Percentiles rank a stretch among this genome's conserved stretches.
Conservation (phyloP, 2,113 vertebrate species). For the Megaleporinus macrocephalus region DNA sequence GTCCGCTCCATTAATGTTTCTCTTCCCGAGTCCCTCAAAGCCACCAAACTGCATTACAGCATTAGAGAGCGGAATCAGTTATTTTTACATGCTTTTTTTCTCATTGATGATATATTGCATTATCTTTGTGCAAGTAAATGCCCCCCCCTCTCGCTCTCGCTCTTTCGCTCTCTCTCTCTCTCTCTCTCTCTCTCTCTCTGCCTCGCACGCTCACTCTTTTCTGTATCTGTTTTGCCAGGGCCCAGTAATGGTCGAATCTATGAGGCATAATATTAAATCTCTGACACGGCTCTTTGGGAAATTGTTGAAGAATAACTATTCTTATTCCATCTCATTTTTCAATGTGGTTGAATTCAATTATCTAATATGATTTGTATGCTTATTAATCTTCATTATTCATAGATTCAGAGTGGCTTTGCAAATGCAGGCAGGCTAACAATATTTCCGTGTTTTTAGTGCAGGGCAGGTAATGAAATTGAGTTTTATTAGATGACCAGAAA, state of each 20-base stretch:
- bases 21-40: conserved; percentile 60
- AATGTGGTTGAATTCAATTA: conserved; percentile 71
- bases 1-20: conserved; percentile 63
- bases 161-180: conserved; percentile 12
- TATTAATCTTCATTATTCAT: conserved; percentile 73
- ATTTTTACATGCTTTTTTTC: conserved; percentile 52
- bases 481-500: conserved; percentile 20
- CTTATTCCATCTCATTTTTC: conserved; percentile 70
- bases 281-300: conserved; percentile 67
- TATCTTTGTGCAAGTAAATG: conserved; percentile 43
- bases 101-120: conserved; percentile 36
- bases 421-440: conserved; percentile 43
- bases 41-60: conserved; percentile 62
- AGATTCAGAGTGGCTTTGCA: conserved; percentile 57
- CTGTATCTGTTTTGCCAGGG: conserved; percentile 52
- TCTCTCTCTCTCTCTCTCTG: neutral
- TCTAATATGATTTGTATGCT: conserved; percentile 69
- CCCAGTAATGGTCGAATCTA: conserved; percentile 62
- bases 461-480: conserved; percentile 50
- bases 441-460: conserved; percentile 41
- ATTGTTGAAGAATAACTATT: conserved; percentile 64
- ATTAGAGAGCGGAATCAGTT: conserved; percentile 55
- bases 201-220: neutral
- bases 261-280: conserved; percentile 72
- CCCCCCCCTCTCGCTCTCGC: conserved; percentile 1